phyloP scores from a whole-genome alignment of 2,797 vertebrate genomes.

The Eulemur mongoz region DNA sequence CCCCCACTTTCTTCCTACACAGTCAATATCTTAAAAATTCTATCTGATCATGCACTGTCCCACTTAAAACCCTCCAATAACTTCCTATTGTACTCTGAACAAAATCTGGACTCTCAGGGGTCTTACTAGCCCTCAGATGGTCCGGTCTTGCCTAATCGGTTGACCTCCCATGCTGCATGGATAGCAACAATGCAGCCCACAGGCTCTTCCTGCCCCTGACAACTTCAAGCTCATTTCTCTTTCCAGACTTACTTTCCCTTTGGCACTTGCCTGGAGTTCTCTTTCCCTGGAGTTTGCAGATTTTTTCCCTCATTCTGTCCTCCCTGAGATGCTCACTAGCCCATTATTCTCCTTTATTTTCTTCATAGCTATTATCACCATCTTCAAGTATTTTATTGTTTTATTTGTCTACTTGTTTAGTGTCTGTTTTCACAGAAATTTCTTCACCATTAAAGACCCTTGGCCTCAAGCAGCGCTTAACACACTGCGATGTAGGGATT shows the following conservation, averaged over 20 bases:
- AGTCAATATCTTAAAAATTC: constrained; percentile 30
- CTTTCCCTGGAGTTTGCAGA: neutral
- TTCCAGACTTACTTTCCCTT: neutral
- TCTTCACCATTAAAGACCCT: neutral
- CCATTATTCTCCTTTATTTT: neutral
- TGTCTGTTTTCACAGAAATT: neutral
- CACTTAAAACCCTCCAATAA: neutral
- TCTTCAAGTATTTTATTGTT: neutral
- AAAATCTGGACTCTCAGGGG: neutral
- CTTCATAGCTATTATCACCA: neutral
- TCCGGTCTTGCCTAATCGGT: neutral
- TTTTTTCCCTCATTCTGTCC: neutral
- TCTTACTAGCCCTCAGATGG: neutral
- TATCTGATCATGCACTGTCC: neutral
- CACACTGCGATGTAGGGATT: neutral
- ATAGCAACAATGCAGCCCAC: accelerated
- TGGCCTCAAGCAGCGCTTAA: neutral
- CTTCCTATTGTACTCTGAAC: neutral
- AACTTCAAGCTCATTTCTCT: neutral
- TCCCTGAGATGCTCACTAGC: neutral
- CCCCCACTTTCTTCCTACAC: neutral
- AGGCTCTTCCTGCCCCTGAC: neutral
- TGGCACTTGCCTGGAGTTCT: neutral
- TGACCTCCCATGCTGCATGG: neutral
- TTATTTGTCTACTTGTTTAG: neutral